Evolutionary conservation across 2,113 vertebrate species (phyloP), one percentile per base, ranked within the genome.

Genomic region (Brachionichthys hirsutus): DNA sequence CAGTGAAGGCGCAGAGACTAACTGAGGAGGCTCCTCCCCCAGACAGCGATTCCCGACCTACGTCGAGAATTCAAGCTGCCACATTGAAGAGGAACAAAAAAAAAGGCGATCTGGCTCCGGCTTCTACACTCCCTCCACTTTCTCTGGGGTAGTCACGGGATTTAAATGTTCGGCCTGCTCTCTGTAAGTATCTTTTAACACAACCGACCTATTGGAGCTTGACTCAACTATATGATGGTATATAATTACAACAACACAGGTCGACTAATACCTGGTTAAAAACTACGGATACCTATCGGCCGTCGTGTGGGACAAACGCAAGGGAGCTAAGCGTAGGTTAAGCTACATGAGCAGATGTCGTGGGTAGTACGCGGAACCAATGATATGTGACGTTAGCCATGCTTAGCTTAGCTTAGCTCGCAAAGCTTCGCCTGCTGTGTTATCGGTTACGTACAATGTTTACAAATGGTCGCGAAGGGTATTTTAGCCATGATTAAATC

Each of bases 131-230:
- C 81, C 82, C 84, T 91, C 88, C 87, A 79, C 89, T 84, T 91
- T 92, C 89, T 91, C 88, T 74, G 87, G 78, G 69, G 82, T 88
- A 85, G 90, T 88, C 88, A 92, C 88, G 90, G 87, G 91, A 90
- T 92, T 92, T 92, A 91, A 92, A 93, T 93, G 92, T 91, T 89
- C 82, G 88, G 72, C 87, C 89, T 89, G 88, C 78, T 87, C 84
- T 89, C 89, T 88, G 92, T 93, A 87, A 93, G 92, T 93, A 83
- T 0, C 18, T 1, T 15, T 20, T 14, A 34, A 57, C 14, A 6
- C 19, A 47, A 3, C 12, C 1, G 24, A 3, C 3, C 6, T 58
- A 2, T 53, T 4, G 6, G 11, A 34, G 43, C 9, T n/a, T 16
- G 5, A 12, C n/a, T 48, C 12, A 18, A 12, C 7, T 1, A 8